A percentile compares a stretch with the other conserved stretches of the same genome.
These are phyloP conservation scores for Drosophila quinaria DNA, from an alignment of 2,888 invertebrate genomes.

Conservation along the genomic window DNA sequence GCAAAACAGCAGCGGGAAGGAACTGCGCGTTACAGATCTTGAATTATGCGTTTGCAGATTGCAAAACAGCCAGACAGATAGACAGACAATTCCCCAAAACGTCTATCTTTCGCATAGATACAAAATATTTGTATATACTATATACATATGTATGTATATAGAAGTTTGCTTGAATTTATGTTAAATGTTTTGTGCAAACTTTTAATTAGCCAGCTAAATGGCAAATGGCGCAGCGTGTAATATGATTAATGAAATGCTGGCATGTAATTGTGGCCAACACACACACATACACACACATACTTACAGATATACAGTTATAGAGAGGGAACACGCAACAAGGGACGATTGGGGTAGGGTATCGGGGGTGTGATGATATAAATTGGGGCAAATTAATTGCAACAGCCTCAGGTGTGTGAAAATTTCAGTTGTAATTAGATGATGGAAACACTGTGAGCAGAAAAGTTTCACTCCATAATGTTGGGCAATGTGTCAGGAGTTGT, in stretches of 20 bases:
- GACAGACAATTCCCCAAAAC: constrained; percentile 34
- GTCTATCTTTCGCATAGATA: constrained; percentile 63
- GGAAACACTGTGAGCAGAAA: constrained; percentile 65
- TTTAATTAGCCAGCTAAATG: constrained; percentile 77
- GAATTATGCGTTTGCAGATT: constrained; percentile 78
- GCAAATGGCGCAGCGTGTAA: constrained; percentile 76
- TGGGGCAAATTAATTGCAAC: constrained; percentile 78
- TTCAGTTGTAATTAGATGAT: constrained; percentile 77
- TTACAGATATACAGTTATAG: constrained; percentile 4
- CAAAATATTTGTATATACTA: constrained; percentile 26
- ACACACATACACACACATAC: constrained; percentile 16
- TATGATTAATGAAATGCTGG: constrained; percentile 79
- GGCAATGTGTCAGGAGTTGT: constrained; percentile 46
- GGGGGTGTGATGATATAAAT: constrained; percentile 68
- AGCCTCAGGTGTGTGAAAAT: constrained; percentile 78
- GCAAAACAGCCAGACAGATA: constrained; percentile 40
- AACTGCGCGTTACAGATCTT: constrained; percentile 76
- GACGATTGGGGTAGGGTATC: not conserved
- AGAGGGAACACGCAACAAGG: constrained; percentile 50
- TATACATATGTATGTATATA: constrained; percentile 9
- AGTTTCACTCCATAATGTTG: constrained; percentile 71
- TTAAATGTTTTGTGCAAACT: constrained; percentile 76
- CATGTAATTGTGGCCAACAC: constrained; percentile 69
- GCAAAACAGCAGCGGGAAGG: constrained; percentile 67
- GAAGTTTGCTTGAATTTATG: constrained; percentile 62